Conservation (phyloP, 2,113 vertebrate genomes). For the Cebidichthys violaceus region DNA sequence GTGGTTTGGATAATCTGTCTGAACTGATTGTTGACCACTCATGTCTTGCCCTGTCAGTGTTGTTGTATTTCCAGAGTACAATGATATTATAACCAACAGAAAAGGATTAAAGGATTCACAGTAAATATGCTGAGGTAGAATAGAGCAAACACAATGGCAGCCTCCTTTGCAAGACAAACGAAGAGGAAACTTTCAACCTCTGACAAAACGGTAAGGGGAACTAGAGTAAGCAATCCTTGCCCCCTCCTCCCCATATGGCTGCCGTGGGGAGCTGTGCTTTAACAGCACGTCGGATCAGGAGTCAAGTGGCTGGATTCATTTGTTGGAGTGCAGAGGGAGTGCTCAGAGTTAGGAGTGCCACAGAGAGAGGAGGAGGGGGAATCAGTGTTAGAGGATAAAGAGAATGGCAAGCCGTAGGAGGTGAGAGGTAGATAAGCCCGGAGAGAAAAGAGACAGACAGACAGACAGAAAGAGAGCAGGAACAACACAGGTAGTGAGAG, state of each 20-base stretch:
- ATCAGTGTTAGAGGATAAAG: slow-evolving; percentile 66
- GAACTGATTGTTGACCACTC: not conserved
- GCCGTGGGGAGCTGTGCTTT: slow-evolving; percentile 58
- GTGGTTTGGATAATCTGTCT: not conserved
- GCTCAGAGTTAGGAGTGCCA: slow-evolving; percentile 61
- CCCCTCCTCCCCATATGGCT: slow-evolving; percentile 30
- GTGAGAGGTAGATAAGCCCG: slow-evolving; percentile 58
- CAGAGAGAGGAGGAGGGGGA: slow-evolving; percentile 41
- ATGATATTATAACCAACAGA: not conserved
- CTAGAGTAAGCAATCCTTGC: slow-evolving; percentile 22
- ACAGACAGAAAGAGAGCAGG: slow-evolving; percentile 46
- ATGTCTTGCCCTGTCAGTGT: not conserved
- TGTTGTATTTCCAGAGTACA: not conserved
- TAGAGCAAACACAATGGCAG: slow-evolving; percentile 37
- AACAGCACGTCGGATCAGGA: slow-evolving; percentile 63
- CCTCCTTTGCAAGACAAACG: slow-evolving; percentile 42
- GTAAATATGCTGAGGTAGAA: slow-evolving; percentile 1
- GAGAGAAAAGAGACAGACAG: slow-evolving; percentile 57
- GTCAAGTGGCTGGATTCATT: slow-evolving; percentile 75
- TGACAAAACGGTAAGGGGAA: slow-evolving; percentile 46
- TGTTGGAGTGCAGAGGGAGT: slow-evolving; percentile 66
- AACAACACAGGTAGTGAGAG: slow-evolving; percentile 57
- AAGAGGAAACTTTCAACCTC: slow-evolving; percentile 41
- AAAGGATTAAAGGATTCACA: not conserved
- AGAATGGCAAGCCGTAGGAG: slow-evolving; percentile 58